A percentile compares a stretch with the other conserved stretches of the same genome.
phyloP scores from a whole-genome alignment of 2,888 invertebrate species.

The Plusia festucae region DNA sequence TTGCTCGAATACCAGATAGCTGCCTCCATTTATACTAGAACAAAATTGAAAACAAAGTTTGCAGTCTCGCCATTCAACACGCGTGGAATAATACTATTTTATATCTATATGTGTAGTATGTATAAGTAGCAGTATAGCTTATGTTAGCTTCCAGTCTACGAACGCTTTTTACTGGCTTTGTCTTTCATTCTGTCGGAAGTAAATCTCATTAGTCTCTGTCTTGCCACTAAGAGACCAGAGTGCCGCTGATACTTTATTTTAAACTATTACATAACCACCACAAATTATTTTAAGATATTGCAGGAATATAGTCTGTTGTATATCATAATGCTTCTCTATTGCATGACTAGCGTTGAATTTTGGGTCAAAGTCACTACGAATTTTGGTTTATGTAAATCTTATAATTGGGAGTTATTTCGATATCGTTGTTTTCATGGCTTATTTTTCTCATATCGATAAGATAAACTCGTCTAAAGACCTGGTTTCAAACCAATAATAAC shows the following conservation, averaged over 20 bases:
- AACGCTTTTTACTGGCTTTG: constrained; percentile 64
- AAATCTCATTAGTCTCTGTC: constrained; percentile 77
- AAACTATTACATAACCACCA: constrained; percentile 49
- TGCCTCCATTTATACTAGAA: constrained; percentile 50
- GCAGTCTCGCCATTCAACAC: constrained; percentile 64
- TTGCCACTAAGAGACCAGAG: constrained; percentile 51
- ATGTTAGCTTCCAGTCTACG: constrained; percentile 42
- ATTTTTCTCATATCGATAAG: not conserved
- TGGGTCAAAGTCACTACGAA: not conserved
- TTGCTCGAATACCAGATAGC: constrained; percentile 43
- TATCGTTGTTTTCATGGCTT: not conserved
- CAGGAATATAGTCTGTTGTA: not conserved
- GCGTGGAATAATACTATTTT: constrained; percentile 64
- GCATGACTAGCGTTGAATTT: not conserved
- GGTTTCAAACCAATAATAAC: too few relatives aligned
- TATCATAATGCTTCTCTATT: not conserved
- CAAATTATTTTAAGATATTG: constrained; percentile 39
- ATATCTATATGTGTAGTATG: not conserved
- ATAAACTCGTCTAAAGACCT: not conserved
- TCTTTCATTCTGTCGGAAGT: constrained; percentile 66
- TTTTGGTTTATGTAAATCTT: constrained; percentile 2
- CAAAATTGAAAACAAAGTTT: constrained; percentile 72
- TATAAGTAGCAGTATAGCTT: constrained; percentile 60
- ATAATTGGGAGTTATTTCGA: constrained; percentile 2
- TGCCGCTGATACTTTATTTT: constrained; percentile 49